These are phyloP conservation scores for Planococcus citri DNA, from an alignment of 1,140 invertebrate species.

Conservation along the genomic window DNA sequence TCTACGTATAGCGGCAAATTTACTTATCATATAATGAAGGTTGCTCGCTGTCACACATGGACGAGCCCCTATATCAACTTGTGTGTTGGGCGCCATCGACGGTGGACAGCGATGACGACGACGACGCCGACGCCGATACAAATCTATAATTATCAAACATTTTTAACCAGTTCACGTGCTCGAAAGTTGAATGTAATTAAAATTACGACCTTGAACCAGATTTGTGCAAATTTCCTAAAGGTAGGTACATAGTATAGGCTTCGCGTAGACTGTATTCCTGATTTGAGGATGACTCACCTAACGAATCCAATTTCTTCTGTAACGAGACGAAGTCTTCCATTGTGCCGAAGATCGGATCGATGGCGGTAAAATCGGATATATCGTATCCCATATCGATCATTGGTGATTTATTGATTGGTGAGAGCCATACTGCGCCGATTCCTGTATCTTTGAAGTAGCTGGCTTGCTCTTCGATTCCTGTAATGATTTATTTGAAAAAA, in stretches of 20 bases:
- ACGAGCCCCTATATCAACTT: too few relatives aligned
- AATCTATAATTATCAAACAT: background rate
- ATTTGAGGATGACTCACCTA: slow-evolving; percentile 20
- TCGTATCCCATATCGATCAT: slow-evolving; percentile 62
- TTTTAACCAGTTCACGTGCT: background rate
- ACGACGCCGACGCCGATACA: background rate
- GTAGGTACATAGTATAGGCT: background rate
- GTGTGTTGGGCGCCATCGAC: too few relatives aligned
- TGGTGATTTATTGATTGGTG: slow-evolving; percentile 31
- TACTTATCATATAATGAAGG: background rate
- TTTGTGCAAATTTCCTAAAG: background rate
- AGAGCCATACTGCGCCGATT: slow-evolving; percentile 33
- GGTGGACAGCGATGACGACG: too few relatives aligned
- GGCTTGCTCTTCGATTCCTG: slow-evolving; percentile 40
- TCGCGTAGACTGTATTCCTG: too few relatives aligned
- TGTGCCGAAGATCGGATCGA: slow-evolving; percentile 21
- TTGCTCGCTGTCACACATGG: background rate
- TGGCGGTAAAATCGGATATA: slow-evolving; percentile 52
- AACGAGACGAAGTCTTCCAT: slow-evolving; percentile 21
- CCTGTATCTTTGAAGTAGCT: slow-evolving; percentile 50
- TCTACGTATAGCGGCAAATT: too few relatives aligned
- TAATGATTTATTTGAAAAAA: too few relatives aligned
- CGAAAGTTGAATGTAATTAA: too few relatives aligned
- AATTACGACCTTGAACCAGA: too few relatives aligned
- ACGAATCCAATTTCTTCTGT: slow-evolving; percentile 14